Evolutionary conservation across 2,888 invertebrate species (phyloP).

Genomic region (Rotaria sp.): DNA sequence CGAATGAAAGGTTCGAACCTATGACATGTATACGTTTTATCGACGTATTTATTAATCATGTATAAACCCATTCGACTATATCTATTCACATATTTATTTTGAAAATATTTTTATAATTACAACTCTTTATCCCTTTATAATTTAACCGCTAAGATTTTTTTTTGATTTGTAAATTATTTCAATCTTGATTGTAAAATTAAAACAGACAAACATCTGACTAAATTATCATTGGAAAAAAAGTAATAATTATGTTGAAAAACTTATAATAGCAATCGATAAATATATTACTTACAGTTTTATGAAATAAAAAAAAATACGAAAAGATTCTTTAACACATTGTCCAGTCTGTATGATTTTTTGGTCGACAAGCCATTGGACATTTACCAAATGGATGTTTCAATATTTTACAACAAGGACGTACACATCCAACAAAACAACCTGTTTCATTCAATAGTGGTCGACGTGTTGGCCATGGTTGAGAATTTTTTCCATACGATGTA

Average conservation of each 20-base stretch:
- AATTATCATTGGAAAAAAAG: too few species aligned
- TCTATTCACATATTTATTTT: background rate
- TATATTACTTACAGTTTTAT: too few species aligned
- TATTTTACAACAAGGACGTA: constrained; percentile 20
- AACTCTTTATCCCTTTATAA: too few species aligned
- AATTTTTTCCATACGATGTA: constrained; percentile 18
- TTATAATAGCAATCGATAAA: too few species aligned
- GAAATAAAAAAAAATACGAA: too few species aligned
- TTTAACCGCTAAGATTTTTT: too few species aligned
- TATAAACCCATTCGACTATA: background rate
- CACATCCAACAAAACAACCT: constrained; percentile 34
- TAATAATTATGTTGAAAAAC: too few species aligned
- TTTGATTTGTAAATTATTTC: too few species aligned
- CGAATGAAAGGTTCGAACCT: background rate
- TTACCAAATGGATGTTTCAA: background rate
- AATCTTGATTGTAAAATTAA: too few species aligned
- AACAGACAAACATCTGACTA: too few species aligned
- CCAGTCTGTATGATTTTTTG: constrained; percentile 36
- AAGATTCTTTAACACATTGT: constrained; percentile 14
- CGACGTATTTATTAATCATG: background rate
- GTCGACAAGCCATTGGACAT: constrained; percentile 37
- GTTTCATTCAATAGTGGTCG: background rate
- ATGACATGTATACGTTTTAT: background rate
- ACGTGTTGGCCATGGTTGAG: constrained; percentile 32
- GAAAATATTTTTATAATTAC: background rate